Percentiles rank a stretch among this genome's conserved stretches.
Evolutionary conservation across 2,888 invertebrate genomes (phyloP).

Genomic region (Cheilosia soror): DNA sequence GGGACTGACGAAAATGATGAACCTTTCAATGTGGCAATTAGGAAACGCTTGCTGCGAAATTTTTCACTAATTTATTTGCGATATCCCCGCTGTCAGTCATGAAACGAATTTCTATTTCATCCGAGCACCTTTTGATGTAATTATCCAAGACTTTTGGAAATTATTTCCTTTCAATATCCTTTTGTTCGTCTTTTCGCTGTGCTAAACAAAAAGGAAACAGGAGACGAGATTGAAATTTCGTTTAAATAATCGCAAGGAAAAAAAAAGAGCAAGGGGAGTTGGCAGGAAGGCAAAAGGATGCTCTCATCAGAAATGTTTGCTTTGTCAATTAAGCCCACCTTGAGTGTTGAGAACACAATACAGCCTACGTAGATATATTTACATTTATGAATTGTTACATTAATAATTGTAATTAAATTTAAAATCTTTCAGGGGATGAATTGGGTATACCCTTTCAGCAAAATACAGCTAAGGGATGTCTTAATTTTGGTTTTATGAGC

Average conservation of each 20-base stretch:
- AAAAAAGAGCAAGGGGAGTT: background rate
- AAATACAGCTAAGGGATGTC: no score
- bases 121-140: background rate
- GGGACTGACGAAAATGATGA: background rate
- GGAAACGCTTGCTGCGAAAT: background rate
- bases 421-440: background rate
- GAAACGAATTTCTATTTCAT: background rate
- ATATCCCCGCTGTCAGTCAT: background rate
- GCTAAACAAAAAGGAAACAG: background rate
- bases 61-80: background rate
- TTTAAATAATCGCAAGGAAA: conserved; percentile 32
- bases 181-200: background rate
- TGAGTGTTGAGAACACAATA: background rate
- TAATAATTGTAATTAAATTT: background rate
- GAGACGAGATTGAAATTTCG: conserved; percentile 36
- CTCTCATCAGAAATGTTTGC: conserved; percentile 4
- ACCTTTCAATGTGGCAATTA: background rate
- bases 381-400: background rate
- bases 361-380: background rate
- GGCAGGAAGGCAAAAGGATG: background rate
- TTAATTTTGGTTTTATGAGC: no score
- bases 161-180: background rate
- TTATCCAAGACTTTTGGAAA: conserved; percentile 19
- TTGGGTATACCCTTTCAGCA: no score
- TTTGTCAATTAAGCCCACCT: conserved; percentile 35